Base-by-base conservation (phyloP, 1,140 invertebrate genomes). In the Zaprionus inermis region DNA sequence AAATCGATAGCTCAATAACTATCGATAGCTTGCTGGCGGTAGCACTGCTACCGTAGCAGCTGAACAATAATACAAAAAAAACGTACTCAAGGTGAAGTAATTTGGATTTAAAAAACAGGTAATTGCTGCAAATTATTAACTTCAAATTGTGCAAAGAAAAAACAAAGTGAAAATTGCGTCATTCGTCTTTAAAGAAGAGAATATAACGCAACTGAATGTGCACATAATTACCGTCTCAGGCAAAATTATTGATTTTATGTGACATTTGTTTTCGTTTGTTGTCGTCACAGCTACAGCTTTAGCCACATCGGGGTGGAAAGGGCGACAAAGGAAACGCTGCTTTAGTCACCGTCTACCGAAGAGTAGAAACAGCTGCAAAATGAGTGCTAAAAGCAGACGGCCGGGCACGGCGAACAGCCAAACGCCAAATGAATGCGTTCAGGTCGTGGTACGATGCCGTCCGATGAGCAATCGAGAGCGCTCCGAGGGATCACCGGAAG, bases 391-490 rank as follows among this genome's bases (percentile, higher is more conserved):
- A 46, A 84, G 63, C 57, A 89, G 76, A 74, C 81, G 84, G 36
- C 84, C 84, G 11, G 84, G 84, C 12, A 89, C 85, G 4, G 84
- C 60, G 32, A 72, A 68, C 30, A 89, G 81, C 22, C 84, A 88
- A 41, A 63, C 84, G 41, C 84, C 75, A 1, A 89, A 89, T 16
- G 84, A 89, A 24, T 89, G 84, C 32, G 84, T 89, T 32, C 96
- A 97, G 92, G 98, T 98, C 46, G 95, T 98, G 73, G 97, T 99
- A 10, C 93, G 98, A 93, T 98, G 97, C 94, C 94, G 98, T 24
- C 98, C 98, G 22, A 94, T 99, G 91, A 98, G 96, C 86, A 94
- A 96, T 78, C 96, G 95, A 75, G 98, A 99, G 93, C 94, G 94
- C 22, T 91, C 94, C 41, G 95, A 96, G 82, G 95, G 95, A 34